phyloP scores from a whole-genome alignment of 2,888 invertebrate species.

The Terebella lapidaria region DNA sequence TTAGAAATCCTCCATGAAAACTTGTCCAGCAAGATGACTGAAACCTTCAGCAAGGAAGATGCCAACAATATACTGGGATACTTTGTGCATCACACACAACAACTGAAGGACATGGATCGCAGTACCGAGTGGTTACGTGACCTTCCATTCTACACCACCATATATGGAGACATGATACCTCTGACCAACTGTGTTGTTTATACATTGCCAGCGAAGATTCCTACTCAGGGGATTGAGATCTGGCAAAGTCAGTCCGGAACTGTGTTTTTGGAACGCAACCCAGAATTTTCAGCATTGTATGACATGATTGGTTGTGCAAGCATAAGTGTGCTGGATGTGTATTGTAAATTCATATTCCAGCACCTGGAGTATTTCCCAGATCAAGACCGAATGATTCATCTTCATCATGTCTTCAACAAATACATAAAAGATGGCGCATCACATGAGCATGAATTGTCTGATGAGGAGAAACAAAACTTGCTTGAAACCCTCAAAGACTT shows the following conservation, averaged over 20 bases:
- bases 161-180: slow-evolving; percentile 19
- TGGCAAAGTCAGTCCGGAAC: slow-evolving; percentile 24
- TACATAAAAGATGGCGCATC: slow-evolving; percentile 17
- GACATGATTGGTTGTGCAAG: slow-evolving; percentile 21
- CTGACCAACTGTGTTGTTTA: slow-evolving; percentile 22
- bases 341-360: slow-evolving; percentile 27
- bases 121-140: slow-evolving; percentile 11
- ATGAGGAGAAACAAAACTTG: slow-evolving; percentile 16
- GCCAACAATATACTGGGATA: slow-evolving; percentile 16
- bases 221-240: slow-evolving; percentile 23
- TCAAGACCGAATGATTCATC: slow-evolving; percentile 21
- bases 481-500: slow-evolving; percentile 18
- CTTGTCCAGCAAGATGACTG: not conserved
- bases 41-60: slow-evolving; percentile 3
- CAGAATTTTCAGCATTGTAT: slow-evolving; percentile 16
- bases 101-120: slow-evolving; percentile 7
- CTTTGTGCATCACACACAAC: slow-evolving; percentile 14
- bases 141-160: slow-evolving; percentile 22
- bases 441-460: slow-evolving; percentile 2
- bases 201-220: slow-evolving; percentile 22
- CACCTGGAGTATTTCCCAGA: slow-evolving; percentile 26
- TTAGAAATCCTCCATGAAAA: slow-evolving; percentile 14
- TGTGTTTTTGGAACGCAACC: slow-evolving; percentile 23
- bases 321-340: slow-evolving; percentile 23
- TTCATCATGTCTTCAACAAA: slow-evolving; percentile 21